Evolutionary conservation across 2,888 invertebrate genomes (phyloP).

Genomic region (Cephus rjabovi): DNA sequence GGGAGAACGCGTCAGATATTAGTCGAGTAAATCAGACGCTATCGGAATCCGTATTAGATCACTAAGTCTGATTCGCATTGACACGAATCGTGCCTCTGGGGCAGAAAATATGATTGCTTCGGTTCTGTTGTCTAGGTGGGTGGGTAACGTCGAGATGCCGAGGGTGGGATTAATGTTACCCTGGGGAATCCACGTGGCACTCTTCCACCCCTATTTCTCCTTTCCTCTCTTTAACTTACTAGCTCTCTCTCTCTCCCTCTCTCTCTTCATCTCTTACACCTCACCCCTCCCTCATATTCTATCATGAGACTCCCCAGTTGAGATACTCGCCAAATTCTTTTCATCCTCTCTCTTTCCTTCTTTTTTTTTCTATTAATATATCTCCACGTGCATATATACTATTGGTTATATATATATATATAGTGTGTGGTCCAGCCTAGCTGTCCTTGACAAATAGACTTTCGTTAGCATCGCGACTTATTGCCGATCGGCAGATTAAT

Average conservation of each 20-base stretch:
- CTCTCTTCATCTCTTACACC: not conserved
- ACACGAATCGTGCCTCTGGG: conserved; percentile 66
- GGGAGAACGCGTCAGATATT: conserved; percentile 9
- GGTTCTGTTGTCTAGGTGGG: conserved; percentile 45
- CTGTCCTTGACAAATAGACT: not conserved
- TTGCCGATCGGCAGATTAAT: conserved; percentile 3
- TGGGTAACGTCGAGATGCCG: conserved; percentile 27
- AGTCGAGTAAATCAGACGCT: conserved; percentile 60
- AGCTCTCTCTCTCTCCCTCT: conserved; percentile 17
- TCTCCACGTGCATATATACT: not conserved
- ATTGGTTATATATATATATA: not conserved
- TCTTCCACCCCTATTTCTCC: conserved; percentile 4
- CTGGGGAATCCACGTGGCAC: conserved; percentile 57
- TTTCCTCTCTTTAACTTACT: conserved; percentile 28
- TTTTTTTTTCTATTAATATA: not conserved
- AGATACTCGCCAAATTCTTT: not conserved
- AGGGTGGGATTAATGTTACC: conserved; percentile 63
- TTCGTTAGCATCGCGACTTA: not conserved
- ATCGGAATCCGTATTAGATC: conserved; percentile 65
- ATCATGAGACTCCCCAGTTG: not conserved
- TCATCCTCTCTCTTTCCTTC: too few species aligned
- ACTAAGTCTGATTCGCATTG: conserved; percentile 65
- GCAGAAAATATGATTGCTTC: conserved; percentile 66
- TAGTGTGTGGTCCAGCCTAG: not conserved
- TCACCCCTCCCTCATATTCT: not conserved